Conservation (phyloP, 2,888 invertebrate species). For the Hartigia nigra region DNA sequence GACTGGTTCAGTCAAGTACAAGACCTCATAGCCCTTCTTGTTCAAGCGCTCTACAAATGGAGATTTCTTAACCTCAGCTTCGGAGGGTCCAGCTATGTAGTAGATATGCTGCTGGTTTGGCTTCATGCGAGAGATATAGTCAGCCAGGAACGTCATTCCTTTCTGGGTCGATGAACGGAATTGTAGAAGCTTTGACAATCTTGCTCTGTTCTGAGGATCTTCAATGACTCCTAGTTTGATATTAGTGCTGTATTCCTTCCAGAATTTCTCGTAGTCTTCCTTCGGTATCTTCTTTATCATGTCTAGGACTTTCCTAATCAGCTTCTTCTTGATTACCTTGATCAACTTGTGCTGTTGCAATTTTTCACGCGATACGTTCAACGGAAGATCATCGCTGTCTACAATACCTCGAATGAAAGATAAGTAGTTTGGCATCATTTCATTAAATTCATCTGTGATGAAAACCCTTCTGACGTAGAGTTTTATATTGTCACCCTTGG, state of each 20-base stretch:
- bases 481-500: conserved; percentile 94
- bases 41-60: conserved; percentile 96
- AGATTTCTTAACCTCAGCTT: conserved; percentile 87
- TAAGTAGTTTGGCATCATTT: conserved; percentile 98
- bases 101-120: conserved; percentile 94
- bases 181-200: conserved; percentile 92
- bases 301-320: conserved; percentile 95
- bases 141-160: conserved; percentile 79
- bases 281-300: conserved; percentile 97
- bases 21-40: conserved; percentile 93
- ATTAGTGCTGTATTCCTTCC: conserved; percentile 99
- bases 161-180: conserved; percentile 85
- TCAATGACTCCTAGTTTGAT: conserved; percentile 97
- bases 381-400: conserved; percentile 97
- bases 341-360: conserved; percentile 98
- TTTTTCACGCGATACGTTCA: conserved; percentile 98
- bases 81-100: conserved; percentile 92
- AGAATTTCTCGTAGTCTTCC: conserved; percentile 92
- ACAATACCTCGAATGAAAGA: conserved; percentile 96
- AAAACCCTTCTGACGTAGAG: conserved; percentile 98
- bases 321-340: conserved; percentile 99
- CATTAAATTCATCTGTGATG: conserved; percentile 99
- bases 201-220: conserved; percentile 95
- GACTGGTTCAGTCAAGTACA: conserved; percentile 95
- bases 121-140: conserved; percentile 96